Evolutionary conservation across 2,888 invertebrate genomes (phyloP), one percentile per base, ranked within the genome.

Genomic region (Sphaeridia pumilis): DNA sequence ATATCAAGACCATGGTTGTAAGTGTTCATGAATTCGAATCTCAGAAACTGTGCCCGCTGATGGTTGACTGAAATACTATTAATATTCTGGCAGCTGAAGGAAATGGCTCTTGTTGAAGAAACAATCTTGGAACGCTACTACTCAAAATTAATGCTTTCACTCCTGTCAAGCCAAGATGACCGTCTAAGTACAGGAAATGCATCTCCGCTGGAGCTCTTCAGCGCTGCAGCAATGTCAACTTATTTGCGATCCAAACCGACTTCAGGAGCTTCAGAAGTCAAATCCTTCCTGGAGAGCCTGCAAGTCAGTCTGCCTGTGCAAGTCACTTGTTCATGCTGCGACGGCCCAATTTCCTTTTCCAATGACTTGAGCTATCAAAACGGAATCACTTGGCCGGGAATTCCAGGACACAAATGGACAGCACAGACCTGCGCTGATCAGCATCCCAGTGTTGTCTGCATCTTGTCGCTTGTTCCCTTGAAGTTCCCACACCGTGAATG

Each of bases 361-460:
- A 44, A 41, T 14, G 41, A 38, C 31, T 14, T 2, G 17, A n/a
- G 28, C 24, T 45, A 25, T n/a, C 4, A 44, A 17, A 25, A 27
- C 4, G 41, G 46, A 1, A 7, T 38, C 3, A 51, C 51, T 7
- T 17, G 14, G 25, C 49, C 49, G 3, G 44, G 46, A 10, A 46
- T 55, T n/a, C 28, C 31, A 5, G 55, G 55, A 10, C 51, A 45
- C 25, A 41, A 41, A 41, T 55, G 55, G 55, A 47, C 36, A 25
- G 45, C 46, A 17, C 55, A 55, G 31, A 50, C 50, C 7, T 55
- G 55, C 22, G 4, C 4, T 2, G 21, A 24, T n/a, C 45, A 47
- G 22, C 55, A 55, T 47, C 4, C 21, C 24, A 27, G 38, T 21
- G 24, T 49, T 4, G 51, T 55, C 14, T 50, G 50, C 46, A 36